A percentile compares a stretch with the other conserved stretches of the same genome.
Conservation (phyloP, 2,888 invertebrate species). For the Branchellion lobata region DNA sequence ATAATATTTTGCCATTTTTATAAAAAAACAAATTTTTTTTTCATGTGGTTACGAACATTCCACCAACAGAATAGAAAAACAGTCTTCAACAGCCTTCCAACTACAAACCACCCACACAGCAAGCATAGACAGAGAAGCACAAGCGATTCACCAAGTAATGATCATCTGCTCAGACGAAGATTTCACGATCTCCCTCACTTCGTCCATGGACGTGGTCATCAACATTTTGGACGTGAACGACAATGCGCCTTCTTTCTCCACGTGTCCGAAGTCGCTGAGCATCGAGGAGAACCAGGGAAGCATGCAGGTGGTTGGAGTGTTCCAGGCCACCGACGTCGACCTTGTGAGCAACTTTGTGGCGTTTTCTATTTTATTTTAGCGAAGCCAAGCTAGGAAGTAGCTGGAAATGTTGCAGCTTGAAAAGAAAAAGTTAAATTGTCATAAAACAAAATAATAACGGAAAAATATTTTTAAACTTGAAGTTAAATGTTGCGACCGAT, state of each 20-base stretch:
- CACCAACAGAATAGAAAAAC: conserved; percentile 35
- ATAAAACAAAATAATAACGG: too few species aligned
- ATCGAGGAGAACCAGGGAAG: not conserved
- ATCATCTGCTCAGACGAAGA: conserved; percentile 29
- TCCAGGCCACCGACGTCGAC: conserved; percentile 23
- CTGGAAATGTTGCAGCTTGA: too few species aligned
- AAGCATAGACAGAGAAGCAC: conserved; percentile 11
- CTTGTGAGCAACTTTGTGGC: not conserved
- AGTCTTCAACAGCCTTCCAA: conserved; percentile 1
- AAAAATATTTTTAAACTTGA: too few species aligned
- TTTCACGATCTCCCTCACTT: not conserved
- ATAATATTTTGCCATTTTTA: not conserved
- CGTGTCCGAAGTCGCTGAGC: conserved; percentile 16
- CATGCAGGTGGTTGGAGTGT: not conserved
- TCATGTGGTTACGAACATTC: too few species aligned
- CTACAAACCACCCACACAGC: not conserved
- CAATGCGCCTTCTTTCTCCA: conserved; percentile 1
- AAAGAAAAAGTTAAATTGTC: too few species aligned
- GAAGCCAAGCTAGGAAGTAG: not conserved
- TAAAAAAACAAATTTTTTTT: too few species aligned
- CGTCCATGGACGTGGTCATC: conserved; percentile 20
- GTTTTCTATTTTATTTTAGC: not conserved
- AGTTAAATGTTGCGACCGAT: too few species aligned
- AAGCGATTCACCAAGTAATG: not conserved
- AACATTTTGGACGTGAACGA: conserved; percentile 25